Percentiles rank a stretch among this genome's conserved stretches.
These are phyloP conservation scores for Halotydeus destructor DNA, from an alignment of 1,140 invertebrate genomes.

Conservation along the genomic window DNA sequence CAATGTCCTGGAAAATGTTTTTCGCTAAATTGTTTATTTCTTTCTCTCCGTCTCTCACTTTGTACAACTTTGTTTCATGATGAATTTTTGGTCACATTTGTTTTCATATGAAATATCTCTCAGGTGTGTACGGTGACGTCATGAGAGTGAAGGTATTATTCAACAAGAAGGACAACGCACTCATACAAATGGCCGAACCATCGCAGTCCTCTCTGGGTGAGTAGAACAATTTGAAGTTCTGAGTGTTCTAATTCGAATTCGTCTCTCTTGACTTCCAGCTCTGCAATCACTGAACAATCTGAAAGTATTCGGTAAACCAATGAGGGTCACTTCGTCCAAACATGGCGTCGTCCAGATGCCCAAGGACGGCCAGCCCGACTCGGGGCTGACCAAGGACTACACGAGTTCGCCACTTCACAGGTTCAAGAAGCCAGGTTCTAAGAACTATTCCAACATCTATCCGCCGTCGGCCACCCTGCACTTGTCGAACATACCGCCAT, in stretches of 20 bases:
- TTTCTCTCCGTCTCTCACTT: too few species aligned
- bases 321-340: constrained; percentile 91
- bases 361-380: constrained; percentile 93
- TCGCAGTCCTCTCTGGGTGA: constrained; percentile 94
- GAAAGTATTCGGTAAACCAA: constrained; percentile 82
- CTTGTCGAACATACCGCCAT: constrained; percentile 88
- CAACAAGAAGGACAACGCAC: constrained; percentile 98
- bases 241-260: not conserved
- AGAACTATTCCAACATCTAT: constrained; percentile 99
- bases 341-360: constrained; percentile 95
- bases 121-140: constrained; percentile 99
- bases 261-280: constrained; percentile 37
- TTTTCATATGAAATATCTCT: too few species aligned
- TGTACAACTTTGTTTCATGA: too few species aligned
- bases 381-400: constrained; percentile 92
- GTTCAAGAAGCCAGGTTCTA: constrained; percentile 98
- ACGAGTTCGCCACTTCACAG: constrained; percentile 84
- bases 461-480: constrained; percentile 92
- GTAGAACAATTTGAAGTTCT: constrained; percentile 19
- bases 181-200: constrained; percentile 94
- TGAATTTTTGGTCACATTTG: too few species aligned
- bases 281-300: constrained; percentile 95
- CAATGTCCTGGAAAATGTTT: too few species aligned
- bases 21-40: too few species aligned
- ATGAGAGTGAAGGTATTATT: constrained; percentile 97